These are phyloP conservation scores for Sebastes ruberrimus DNA, from an alignment of 2,797 vertebrate species.

Conservation along the genomic window DNA sequence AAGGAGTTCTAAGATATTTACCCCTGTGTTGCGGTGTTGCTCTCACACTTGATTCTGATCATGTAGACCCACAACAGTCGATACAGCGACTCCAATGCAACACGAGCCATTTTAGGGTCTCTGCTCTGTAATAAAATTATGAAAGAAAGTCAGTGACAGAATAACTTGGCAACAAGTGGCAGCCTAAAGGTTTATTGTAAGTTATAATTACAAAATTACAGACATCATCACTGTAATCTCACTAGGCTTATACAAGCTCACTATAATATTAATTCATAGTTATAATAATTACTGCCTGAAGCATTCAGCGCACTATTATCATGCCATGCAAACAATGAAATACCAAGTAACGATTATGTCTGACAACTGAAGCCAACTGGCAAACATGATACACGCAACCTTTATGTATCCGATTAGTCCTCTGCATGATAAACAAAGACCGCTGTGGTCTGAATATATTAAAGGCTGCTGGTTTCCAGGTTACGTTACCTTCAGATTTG, in stretches of 20 bases:
- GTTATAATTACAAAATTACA: not conserved
- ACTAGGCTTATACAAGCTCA: not conserved
- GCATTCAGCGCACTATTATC: not conserved
- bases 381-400: not conserved
- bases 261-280: not conserved
- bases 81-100: slow-evolving; percentile 98
- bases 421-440: not conserved
- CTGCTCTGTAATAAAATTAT: slow-evolving; percentile 86
- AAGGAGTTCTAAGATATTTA: slow-evolving; percentile 56
- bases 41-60: slow-evolving; percentile 99
- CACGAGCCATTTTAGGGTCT: slow-evolving; percentile 99
- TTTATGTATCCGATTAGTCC: not conserved
- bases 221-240: not conserved
- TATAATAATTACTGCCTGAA: not conserved
- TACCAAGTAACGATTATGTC: not conserved
- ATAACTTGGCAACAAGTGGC: not conserved
- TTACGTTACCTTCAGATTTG: slow-evolving; percentile 92
- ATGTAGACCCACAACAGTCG: slow-evolving; percentile 99
- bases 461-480: not conserved
- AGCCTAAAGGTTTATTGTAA: not conserved
- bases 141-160: slow-evolving; percentile 6
- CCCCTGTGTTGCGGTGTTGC: slow-evolving; percentile 99
- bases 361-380: not conserved
- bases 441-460: not conserved
- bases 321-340: not conserved